Conservation (phyloP, 2,888 invertebrate species). For the Agelastica alni region DNA sequence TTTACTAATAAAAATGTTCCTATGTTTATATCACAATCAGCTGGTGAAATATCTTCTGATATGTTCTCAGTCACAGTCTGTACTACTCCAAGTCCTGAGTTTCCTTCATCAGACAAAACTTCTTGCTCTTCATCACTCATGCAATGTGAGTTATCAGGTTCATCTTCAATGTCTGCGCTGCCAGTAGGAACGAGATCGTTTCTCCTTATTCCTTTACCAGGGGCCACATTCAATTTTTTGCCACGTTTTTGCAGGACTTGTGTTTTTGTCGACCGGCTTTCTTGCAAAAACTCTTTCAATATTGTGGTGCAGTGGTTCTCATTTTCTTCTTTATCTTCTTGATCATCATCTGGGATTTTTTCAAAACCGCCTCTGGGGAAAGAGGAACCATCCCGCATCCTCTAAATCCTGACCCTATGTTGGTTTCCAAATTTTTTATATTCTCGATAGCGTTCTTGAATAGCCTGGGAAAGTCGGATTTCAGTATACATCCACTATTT, state of each 20-base stretch:
- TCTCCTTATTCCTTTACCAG: background rate
- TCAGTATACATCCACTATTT: slow-evolving; percentile 17
- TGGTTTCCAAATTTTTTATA: slow-evolving; percentile 8
- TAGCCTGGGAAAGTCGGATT: slow-evolving; percentile 22
- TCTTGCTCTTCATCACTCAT: background rate
- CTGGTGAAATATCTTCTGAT: background rate
- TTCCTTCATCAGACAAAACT: slow-evolving; percentile 7
- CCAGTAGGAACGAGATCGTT: background rate
- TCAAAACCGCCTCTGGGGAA: slow-evolving; percentile 7
- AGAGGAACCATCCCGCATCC: slow-evolving; percentile 13
- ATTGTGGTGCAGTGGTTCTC: background rate
- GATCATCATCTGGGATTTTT: slow-evolving; percentile 10
- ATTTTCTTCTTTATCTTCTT: background rate
- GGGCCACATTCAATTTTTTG: background rate
- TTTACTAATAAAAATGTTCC: slow-evolving; percentile 12
- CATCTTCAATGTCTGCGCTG: background rate
- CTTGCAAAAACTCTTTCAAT: background rate
- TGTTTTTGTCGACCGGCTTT: background rate
- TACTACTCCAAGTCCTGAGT: slow-evolving; percentile 8
- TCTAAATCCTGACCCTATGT: slow-evolving; percentile 14
- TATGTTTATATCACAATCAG: background rate
- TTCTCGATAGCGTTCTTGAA: slow-evolving; percentile 19
- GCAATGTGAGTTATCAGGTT: background rate
- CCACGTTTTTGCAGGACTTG: background rate
- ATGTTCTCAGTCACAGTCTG: slow-evolving; percentile 2